Percentiles rank a stretch among this genome's conserved stretches.
These are phyloP conservation scores for Eupithecia vulgata DNA, from an alignment of 2,888 invertebrate species.

Conservation along the genomic window DNA sequence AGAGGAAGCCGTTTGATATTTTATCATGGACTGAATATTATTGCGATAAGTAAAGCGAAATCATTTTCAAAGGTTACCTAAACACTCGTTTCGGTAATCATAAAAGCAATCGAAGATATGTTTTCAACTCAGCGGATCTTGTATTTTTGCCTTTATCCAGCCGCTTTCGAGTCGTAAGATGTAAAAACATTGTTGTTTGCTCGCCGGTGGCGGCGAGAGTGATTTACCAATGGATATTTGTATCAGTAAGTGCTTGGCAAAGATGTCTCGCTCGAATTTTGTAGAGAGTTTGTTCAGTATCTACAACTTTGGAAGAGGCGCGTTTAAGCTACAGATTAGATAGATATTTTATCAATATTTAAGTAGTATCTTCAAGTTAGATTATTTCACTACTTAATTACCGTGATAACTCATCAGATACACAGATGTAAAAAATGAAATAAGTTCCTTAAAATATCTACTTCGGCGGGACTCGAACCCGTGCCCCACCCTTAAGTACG, in stretches of 20 bases:
- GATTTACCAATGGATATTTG: conserved; percentile 30
- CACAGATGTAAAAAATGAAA: too few relatives aligned
- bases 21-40: background rate
- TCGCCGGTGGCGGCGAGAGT: conserved; percentile 25
- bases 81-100: conserved; percentile 8
- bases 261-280: conserved; percentile 22
- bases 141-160: background rate
- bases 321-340: background rate
- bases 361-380: background rate
- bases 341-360: background rate
- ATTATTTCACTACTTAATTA: background rate
- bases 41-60: background rate
- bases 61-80: conserved; percentile 4
- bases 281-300: conserved; percentile 15
- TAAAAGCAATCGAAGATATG: conserved; percentile 15
- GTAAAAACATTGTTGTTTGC: conserved; percentile 29
- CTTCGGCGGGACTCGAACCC: too few relatives aligned
- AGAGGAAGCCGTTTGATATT: background rate
- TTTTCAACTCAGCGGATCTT: conserved; percentile 11
- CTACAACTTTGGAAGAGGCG: background rate
- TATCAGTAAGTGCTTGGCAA: conserved; percentile 35
- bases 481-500: too few relatives aligned
- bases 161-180: conserved; percentile 12
- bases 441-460: too few relatives aligned
- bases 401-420: too few relatives aligned